phyloP scores from a whole-genome alignment of 2,888 invertebrate species.

The Yponomeuta sedellus region DNA sequence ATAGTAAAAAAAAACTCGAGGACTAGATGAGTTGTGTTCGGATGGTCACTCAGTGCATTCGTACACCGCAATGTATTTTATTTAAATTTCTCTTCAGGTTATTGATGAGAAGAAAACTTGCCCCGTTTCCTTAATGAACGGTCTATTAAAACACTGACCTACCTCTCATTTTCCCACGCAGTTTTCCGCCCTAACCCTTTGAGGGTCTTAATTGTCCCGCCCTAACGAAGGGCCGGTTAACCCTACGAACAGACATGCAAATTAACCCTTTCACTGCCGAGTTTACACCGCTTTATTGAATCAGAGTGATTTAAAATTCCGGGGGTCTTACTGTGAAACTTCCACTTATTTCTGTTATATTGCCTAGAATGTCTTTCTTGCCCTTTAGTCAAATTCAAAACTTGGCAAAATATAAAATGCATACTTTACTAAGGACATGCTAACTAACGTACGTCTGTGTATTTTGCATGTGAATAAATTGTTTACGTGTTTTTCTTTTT shows the following conservation, averaged over 20 bases:
- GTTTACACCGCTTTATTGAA: conserved; percentile 72
- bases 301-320: conserved; percentile 56
- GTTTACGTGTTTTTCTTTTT: too few relatives aligned
- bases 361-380: neutral
- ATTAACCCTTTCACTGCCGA: conserved; percentile 72
- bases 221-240: conserved; percentile 73
- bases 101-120: too few relatives aligned
- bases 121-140: neutral
- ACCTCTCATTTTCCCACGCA: conserved; percentile 62
- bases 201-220: conserved; percentile 59
- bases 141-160: conserved; percentile 47
- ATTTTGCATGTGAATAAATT: too few relatives aligned
- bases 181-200: conserved; percentile 48
- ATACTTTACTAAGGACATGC: too few relatives aligned
- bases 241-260: conserved; percentile 71
- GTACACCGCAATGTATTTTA: too few relatives aligned
- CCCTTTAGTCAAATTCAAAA: too few relatives aligned
- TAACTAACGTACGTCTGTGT: too few relatives aligned
- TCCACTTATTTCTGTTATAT: neutral
- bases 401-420: too few relatives aligned
- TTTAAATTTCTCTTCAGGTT: too few relatives aligned
- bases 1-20: neutral
- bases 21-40: too few relatives aligned
- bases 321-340: neutral
- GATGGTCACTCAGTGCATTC: too few relatives aligned